Evolutionary conservation across 2,797 vertebrate species (phyloP).

Genomic region (Halcyon badia): DNA sequence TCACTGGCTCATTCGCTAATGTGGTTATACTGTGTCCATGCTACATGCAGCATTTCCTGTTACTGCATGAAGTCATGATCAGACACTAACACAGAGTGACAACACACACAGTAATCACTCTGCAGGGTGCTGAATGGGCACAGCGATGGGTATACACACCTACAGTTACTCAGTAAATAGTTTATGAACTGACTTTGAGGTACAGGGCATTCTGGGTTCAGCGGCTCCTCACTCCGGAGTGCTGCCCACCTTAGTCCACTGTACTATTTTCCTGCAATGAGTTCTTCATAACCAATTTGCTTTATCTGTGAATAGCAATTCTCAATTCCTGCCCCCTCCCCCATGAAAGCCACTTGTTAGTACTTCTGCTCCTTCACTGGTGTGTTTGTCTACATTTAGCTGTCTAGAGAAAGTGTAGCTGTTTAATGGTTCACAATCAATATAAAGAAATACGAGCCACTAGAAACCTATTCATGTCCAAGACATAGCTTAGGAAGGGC

Average conservation of each 20-base stretch:
- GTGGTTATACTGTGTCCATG: neutral
- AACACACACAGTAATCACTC: neutral
- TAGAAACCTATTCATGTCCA: neutral
- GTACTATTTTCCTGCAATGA: neutral
- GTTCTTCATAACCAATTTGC: rapidly evolving
- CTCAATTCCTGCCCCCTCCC: neutral
- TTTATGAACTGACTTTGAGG: neutral
- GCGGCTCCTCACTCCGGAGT: neutral
- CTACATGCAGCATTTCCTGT: neutral
- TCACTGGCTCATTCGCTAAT: neutral
- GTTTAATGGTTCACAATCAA: neutral
- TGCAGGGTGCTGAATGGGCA: neutral
- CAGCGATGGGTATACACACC: neutral
- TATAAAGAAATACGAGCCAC: neutral
- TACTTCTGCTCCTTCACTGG: neutral
- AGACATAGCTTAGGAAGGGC: neutral
- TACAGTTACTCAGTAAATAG: neutral
- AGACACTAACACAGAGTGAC: slow-evolving; percentile 16
- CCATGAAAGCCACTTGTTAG: neutral
- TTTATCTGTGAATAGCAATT: neutral
- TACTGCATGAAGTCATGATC: neutral
- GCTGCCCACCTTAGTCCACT: neutral
- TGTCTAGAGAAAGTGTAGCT: neutral
- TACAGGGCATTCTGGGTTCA: neutral
- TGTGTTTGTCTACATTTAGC: neutral